These are phyloP conservation scores for Seriola quinqueradiata DNA, from an alignment of 2,113 vertebrate genomes.

Conservation along the genomic window DNA sequence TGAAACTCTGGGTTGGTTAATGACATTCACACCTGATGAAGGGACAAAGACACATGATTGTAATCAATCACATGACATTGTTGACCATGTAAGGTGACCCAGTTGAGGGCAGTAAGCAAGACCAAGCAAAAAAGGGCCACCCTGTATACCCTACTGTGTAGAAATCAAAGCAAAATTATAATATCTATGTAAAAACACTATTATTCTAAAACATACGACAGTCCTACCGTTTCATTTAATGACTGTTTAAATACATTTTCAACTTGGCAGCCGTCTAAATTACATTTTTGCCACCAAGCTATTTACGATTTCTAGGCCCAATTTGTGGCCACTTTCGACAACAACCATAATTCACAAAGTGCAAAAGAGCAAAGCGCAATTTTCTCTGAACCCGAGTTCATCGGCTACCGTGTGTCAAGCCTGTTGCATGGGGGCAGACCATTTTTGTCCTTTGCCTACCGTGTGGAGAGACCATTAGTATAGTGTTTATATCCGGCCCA, in stretches of 20 bases:
- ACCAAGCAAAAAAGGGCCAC: no score
- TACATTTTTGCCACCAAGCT: not conserved
- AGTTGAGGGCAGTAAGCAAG: not conserved
- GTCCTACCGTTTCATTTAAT: not conserved
- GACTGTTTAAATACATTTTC: not conserved
- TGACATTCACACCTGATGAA: not conserved
- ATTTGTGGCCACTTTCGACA: not conserved
- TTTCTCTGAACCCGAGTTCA: not conserved
- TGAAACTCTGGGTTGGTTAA: not conserved
- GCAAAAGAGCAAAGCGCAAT: not conserved
- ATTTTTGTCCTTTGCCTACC: constrained; percentile 12
- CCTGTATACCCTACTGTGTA: no score
- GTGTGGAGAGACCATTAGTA: constrained; percentile 51
- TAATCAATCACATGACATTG: not conserved
- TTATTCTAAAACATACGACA: not conserved
- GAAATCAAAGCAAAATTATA: no score
- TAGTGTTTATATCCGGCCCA: constrained; percentile 46
- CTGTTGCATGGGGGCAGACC: not conserved
- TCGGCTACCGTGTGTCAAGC: not conserved
- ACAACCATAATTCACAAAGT: not conserved
- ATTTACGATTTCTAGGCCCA: not conserved
- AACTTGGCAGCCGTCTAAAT: not conserved
- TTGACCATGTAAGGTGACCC: not conserved
- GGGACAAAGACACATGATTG: not conserved
- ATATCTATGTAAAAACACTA: not conserved